Base-by-base conservation (phyloP, 2,888 invertebrate genomes). In the Balanococcus diminutus region DNA sequence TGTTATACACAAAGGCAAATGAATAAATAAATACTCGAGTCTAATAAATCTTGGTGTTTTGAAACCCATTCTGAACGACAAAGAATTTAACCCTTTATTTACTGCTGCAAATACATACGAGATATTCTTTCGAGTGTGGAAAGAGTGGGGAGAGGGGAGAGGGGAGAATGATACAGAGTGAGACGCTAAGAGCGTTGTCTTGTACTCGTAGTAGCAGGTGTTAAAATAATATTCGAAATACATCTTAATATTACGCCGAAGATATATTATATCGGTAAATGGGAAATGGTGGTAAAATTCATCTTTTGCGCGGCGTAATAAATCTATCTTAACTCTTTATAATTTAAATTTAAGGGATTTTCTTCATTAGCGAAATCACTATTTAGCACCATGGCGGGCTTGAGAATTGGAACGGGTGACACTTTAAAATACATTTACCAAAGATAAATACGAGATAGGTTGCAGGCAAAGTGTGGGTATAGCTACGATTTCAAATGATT, bases 191-290 rank as follows among this genome's bases (percentile, higher is more conserved):
- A n/a, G 16, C 42, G 36, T 56, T 67, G 31, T 56, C n/a, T n/a
- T n/a, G n/a, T n/a, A n/a, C n/a, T n/a, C n/a, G n/a, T n/a, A n/a
- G 84, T 84, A 72, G 84, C 84, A 84, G 84, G 84, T 84, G 84
- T 39, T 84, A 72, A 84, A 28, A 14, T 83, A 5, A 42, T 67
- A 84, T 67, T 39, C n/a, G 39, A 84, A n/a, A 84, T 84, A 84
- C 32, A 84, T 84, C 61, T 83, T 84, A 84, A 84, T 84, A 84
- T 72, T 84, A n/a, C 11, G 16, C 25, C 11, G 28, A 72, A 42
- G 72, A 72, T 31, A 72, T 72, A 72, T 72, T 9, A 31, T 72
- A 72, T 72, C 72, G 72, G 72, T 72, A 72, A 72, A 72, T 31
- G 22, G 72, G 72, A 72, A 56, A 72, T 16, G 31, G 72, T 72